These are phyloP conservation scores for Sesamia inferens DNA, from an alignment of 2,888 invertebrate species.

Conservation along the genomic window DNA sequence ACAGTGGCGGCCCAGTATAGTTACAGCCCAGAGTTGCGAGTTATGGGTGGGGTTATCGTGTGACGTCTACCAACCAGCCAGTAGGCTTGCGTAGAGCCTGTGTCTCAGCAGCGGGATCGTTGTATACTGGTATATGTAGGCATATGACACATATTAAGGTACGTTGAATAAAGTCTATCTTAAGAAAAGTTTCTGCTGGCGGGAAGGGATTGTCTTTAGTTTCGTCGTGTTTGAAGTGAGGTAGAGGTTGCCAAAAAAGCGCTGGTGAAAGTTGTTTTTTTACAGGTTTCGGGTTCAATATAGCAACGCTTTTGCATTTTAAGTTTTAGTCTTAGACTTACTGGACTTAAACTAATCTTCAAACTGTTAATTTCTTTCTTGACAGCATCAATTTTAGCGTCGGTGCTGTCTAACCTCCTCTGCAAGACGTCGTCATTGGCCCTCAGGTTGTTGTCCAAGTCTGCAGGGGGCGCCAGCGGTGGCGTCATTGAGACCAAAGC, in stretches of 20 bases:
- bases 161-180: neutral
- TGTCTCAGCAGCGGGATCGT: too few species aligned
- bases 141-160: neutral
- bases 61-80: too few species aligned
- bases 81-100: too few species aligned
- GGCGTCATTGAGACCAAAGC: slow-evolving; percentile 75
- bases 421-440: slow-evolving; percentile 73
- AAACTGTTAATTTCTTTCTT: slow-evolving; percentile 79
- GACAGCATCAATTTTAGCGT: slow-evolving; percentile 81
- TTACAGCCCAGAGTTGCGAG: too few species aligned
- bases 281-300: neutral
- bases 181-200: neutral
- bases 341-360: slow-evolving; percentile 80
- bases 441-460: slow-evolving; percentile 77
- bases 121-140: too few species aligned
- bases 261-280: neutral
- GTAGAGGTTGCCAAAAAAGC: too few species aligned
- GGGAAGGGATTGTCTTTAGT: neutral
- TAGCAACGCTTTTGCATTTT: neutral
- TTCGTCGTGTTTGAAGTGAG: neutral
- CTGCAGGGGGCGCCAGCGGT: slow-evolving; percentile 55
- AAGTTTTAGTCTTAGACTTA: slow-evolving; percentile 52
- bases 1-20: too few species aligned
- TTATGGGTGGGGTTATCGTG: too few species aligned
- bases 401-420: slow-evolving; percentile 79